Percentiles rank a stretch among this genome's conserved stretches.
Conservation (phyloP, 2,797 vertebrate genomes). For the Semotilus atromaculatus region DNA sequence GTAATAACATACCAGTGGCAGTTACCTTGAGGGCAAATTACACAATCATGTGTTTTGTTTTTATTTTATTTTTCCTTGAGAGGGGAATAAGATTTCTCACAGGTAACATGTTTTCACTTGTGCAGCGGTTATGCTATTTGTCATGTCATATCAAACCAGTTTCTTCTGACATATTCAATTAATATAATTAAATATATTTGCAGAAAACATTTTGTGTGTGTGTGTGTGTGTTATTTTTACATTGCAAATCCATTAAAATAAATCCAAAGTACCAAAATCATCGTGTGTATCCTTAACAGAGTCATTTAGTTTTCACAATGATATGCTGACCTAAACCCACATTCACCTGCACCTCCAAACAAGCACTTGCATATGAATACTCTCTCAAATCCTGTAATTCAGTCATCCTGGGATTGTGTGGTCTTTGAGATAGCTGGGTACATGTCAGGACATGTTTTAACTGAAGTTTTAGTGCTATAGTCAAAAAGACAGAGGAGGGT, state of each 20-base stretch:
- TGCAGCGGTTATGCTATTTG: not conserved
- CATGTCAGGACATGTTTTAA: conserved; percentile 6
- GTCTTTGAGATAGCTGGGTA: not conserved
- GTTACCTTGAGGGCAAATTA: not conserved
- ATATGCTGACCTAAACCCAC: not conserved
- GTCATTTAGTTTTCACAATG: not conserved
- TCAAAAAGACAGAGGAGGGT: not conserved
- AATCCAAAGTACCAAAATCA: not conserved
- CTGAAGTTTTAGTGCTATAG: not conserved
- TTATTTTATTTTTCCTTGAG: not conserved
- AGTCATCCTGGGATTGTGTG: not conserved
- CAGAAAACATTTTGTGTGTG: too few species aligned
- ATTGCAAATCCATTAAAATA: not conserved
- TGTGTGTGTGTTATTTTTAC: not conserved
- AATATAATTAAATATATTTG: not conserved
- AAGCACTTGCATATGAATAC: not conserved
- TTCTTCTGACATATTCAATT: not conserved
- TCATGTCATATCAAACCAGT: conserved; percentile 3
- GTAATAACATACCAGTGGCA: not conserved
- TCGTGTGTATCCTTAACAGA: not conserved
- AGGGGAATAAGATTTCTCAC: not conserved
- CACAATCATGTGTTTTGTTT: not conserved
- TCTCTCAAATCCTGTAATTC: too few species aligned
- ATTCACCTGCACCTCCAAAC: not conserved
- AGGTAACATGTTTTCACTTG: not conserved